Evolutionary conservation across 2,888 invertebrate genomes (phyloP).

Genomic region (Dicyrtoma fusca): DNA sequence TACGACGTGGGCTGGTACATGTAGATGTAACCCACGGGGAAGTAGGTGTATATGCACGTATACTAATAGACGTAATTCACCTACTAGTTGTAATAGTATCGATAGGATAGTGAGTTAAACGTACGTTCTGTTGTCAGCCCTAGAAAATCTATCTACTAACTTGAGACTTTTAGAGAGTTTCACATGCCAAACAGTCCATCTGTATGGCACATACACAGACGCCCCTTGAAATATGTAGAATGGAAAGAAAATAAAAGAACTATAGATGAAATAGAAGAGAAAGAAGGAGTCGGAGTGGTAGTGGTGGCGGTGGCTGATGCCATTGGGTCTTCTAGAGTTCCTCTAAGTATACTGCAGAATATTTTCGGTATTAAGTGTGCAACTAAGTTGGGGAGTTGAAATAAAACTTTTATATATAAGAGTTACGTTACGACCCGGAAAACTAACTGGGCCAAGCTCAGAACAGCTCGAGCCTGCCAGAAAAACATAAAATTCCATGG

Average conservation of each 20-base stretch:
- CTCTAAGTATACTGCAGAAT: too few relatives aligned
- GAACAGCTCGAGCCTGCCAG: constrained; percentile 20
- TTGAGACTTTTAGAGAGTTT: not conserved
- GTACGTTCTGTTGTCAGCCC: too few relatives aligned
- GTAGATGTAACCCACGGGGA: too few relatives aligned
- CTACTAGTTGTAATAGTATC: too few relatives aligned
- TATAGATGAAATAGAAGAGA: constrained; percentile 15
- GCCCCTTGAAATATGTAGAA: constrained; percentile 23
- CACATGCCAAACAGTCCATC: constrained; percentile 22
- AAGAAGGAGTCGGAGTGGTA: not conserved
- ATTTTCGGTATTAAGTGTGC: constrained; percentile 27
- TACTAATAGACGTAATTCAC: too few relatives aligned
- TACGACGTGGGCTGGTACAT: too few relatives aligned
- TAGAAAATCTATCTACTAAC: too few relatives aligned
- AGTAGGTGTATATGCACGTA: too few relatives aligned
- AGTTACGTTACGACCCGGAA: constrained; percentile 34
- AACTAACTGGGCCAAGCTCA: constrained; percentile 31
- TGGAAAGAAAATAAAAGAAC: constrained; percentile 14
- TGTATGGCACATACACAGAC: not conserved
- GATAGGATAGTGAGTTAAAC: too few relatives aligned
- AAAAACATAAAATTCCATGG: constrained; percentile 6
- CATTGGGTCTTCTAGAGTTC: too few relatives aligned
- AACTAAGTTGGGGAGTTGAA: constrained; percentile 28
- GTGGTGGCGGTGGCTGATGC: too few relatives aligned
- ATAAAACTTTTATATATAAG: constrained; percentile 37